Percentiles rank a stretch among this genome's conserved stretches.
phyloP scores from a whole-genome alignment of 2,888 invertebrate genomes.

The Hemistola chrysoprasaria region DNA sequence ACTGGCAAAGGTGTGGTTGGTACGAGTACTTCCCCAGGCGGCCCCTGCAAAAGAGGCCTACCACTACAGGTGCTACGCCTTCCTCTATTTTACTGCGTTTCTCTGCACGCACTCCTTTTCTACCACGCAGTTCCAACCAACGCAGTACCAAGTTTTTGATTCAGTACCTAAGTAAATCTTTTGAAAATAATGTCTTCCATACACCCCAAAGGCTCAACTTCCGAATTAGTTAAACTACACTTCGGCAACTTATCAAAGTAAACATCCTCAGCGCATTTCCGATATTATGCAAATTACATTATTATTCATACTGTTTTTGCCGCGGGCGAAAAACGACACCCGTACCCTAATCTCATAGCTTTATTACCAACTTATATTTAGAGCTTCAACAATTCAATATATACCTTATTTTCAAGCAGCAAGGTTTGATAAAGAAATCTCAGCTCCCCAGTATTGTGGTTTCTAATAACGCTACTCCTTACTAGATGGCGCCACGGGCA shows the following conservation, averaged over 20 bases:
- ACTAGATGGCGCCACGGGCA: slow-evolving; percentile 75
- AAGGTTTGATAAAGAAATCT: slow-evolving; percentile 18
- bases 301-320: slow-evolving; percentile 81
- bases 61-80: too few relatives aligned
- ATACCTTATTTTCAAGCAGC: slow-evolving; percentile 22
- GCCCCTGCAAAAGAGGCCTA: too few relatives aligned
- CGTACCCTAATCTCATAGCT: slow-evolving; percentile 69
- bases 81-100: too few relatives aligned
- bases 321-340: slow-evolving; percentile 64
- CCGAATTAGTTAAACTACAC: slow-evolving; percentile 42
- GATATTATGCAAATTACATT: slow-evolving; percentile 78
- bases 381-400: slow-evolving; percentile 26
- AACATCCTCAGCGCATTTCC: slow-evolving; percentile 64
- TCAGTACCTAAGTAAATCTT: too few relatives aligned
- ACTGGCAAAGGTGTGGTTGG: too few relatives aligned
- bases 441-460: slow-evolving; percentile 32
- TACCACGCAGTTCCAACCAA: too few relatives aligned
- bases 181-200: too few relatives aligned
- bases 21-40: too few relatives aligned
- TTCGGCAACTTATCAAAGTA: slow-evolving; percentile 66
- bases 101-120: too few relatives aligned
- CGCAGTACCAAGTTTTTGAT: too few relatives aligned
- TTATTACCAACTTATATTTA: slow-evolving; percentile 12
- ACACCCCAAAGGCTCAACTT: too few relatives aligned
- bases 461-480: slow-evolving; percentile 46